A percentile compares a stretch with the other conserved stretches of the same genome.
Conservation (phyloP, 2,113 vertebrate species). For the Sylvietta virens region DNA sequence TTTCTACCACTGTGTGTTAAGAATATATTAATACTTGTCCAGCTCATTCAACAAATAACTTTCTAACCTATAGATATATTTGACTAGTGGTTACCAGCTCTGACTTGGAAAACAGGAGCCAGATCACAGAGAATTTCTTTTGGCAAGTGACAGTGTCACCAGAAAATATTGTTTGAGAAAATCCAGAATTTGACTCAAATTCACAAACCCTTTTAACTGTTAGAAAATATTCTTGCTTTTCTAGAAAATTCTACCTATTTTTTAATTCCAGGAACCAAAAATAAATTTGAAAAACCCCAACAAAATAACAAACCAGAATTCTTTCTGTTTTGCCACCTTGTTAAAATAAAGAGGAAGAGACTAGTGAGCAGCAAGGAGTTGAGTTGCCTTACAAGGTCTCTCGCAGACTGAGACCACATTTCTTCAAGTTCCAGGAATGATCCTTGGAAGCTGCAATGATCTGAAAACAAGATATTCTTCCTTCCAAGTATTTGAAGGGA, state of each 20-base stretch:
- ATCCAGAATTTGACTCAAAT: not conserved
- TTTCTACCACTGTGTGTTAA: not conserved
- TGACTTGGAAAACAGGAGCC: not conserved
- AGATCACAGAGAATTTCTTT: not conserved
- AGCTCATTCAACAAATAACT: not conserved
- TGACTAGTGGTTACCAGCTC: not conserved
- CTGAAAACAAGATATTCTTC: not conserved
- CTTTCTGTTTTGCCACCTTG: not conserved
- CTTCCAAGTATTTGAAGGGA: not conserved
- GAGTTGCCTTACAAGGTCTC: not conserved
- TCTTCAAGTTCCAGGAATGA: not conserved
- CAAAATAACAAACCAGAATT: not conserved
- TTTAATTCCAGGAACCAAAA: not conserved
- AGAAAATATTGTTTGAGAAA: not conserved
- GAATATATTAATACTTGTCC: not conserved
- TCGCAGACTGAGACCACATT: fast-evolving
- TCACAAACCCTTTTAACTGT: not conserved
- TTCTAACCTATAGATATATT: not conserved
- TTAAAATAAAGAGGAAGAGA: not conserved
- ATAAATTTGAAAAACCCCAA: not conserved
- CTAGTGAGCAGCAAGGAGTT: not conserved
- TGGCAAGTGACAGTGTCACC: not conserved
- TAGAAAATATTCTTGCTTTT: not conserved
- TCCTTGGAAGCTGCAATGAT: not conserved
- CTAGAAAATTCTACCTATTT: not conserved